phyloP scores from a whole-genome alignment of 1,140 invertebrate species.

The Arctopsyche grandis region DNA sequence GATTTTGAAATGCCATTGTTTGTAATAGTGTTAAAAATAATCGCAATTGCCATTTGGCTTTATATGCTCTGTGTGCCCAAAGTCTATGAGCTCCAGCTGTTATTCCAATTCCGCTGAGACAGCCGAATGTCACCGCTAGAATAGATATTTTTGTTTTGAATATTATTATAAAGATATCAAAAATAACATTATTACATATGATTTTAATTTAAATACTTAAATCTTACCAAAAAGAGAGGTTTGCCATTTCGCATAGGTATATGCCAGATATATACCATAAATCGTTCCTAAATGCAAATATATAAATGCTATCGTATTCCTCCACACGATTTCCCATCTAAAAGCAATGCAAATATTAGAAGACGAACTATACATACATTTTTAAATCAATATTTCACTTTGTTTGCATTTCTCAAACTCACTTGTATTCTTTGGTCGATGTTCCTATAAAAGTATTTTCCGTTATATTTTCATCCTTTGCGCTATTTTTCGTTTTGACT shows the following conservation, averaged over 20 bases:
- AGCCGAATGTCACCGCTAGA: constrained; percentile 50
- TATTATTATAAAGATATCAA: not conserved
- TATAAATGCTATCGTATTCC: constrained; percentile 76
- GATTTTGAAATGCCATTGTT: constrained; percentile 67
- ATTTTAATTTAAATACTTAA: not conserved
- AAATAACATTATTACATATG: constrained; percentile 4
- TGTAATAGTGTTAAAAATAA: constrained; percentile 66
- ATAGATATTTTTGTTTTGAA: not conserved
- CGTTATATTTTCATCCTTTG: not conserved
- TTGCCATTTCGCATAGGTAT: constrained; percentile 66
- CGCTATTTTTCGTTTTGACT: constrained; percentile 56
- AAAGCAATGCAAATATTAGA: constrained; percentile 15
- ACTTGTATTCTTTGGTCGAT: constrained; percentile 27
- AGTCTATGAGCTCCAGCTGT: constrained; percentile 87
- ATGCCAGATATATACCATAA: constrained; percentile 72
- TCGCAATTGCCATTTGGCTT: constrained; percentile 78
- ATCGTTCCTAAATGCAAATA: constrained; percentile 74
- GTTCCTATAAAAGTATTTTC: constrained; percentile 16
- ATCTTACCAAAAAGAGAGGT: constrained; percentile 72
- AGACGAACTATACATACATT: not conserved
- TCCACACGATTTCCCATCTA: constrained; percentile 74
- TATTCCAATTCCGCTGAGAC: constrained; percentile 70
- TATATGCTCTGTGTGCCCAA: constrained; percentile 86
- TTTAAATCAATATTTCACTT: not conserved
- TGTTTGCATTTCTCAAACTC: not conserved